Base-by-base conservation (phyloP, 2,888 invertebrate genomes). In the Eupithecia centaureata region DNA sequence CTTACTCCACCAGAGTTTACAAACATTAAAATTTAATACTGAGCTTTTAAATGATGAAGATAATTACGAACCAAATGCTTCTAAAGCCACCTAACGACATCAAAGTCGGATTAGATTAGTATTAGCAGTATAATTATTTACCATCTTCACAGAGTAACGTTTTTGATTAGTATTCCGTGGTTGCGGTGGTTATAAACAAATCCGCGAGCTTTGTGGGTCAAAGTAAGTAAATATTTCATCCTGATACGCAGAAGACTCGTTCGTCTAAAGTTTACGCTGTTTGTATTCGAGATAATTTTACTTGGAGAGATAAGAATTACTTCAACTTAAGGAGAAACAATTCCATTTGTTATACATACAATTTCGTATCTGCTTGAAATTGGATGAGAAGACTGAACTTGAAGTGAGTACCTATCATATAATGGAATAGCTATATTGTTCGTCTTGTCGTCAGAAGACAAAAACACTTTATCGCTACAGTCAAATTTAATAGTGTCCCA, bases 1-100 rank as follows among this genome's bases (percentile, higher is more conserved):
- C 85, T 76, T 76, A 78, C 76, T 81, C 80, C 77, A 81, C 83
- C 84, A 78, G 80, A 79, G 82, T 84, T 83, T 80, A 82, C 79
- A 78, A 77, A 82, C 78, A 81, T 82, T 80, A 81, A 83, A 77
- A 78, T 75, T 77, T 74, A 74, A 82, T 82, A 79, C 79, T 78
- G 75, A 79, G 79, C 73, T 76, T 78, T 76, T 76, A 77, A 71
- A 79, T 77, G 73, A 70, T 65, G 70, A 74, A 74, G 76, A 79
- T 81, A 78, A 79, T 79, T 77, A 78, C 77, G 66, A 73, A 78
- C 76, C 76, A 77, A 79, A 75, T 33, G 69, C 74, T 75, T 57
- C 67, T 71, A 68, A 74, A 64, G 56, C 67, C 47, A 47, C 22
- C 42, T 22, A 47, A 47, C 18, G 18, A 65, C 65, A 67, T 25